Evolutionary conservation across 2,113 vertebrate species (phyloP).

Genomic region (Cololabis saira): DNA sequence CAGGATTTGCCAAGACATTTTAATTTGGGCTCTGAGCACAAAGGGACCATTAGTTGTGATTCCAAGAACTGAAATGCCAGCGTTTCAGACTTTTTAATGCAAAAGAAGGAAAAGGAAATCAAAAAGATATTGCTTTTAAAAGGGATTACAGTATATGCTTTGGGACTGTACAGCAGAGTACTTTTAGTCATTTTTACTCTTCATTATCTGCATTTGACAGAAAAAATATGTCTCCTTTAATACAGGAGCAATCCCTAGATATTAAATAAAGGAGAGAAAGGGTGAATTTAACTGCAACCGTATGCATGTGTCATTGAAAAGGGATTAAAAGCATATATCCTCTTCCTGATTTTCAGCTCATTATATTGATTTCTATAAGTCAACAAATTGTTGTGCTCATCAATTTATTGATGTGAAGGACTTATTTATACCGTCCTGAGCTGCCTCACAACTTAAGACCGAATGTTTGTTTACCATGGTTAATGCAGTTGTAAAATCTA

Average conservation of each 20-base stretch:
- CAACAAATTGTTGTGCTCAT: too few relatives aligned
- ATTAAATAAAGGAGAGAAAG: neutral
- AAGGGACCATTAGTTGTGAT: neutral
- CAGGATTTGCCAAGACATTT: neutral
- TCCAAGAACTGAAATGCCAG: neutral
- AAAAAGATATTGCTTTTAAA: neutral
- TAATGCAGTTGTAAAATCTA: too few relatives aligned
- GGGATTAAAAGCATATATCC: too few relatives aligned
- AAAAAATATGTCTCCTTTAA: neutral
- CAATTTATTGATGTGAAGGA: too few relatives aligned
- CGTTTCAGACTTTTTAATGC: slow-evolving; percentile 5
- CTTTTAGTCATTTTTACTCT: neutral
- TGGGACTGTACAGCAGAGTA: neutral
- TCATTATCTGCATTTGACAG: neutral
- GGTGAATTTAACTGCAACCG: neutral
- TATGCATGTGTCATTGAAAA: too few relatives aligned
- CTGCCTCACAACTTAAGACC: too few relatives aligned
- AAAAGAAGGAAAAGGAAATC: neutral
- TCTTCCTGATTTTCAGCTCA: too few relatives aligned
- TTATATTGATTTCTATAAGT: too few relatives aligned
- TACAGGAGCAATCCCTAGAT: neutral
- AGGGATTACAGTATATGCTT: neutral
- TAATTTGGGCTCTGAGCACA: slow-evolving; percentile 14
- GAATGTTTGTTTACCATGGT: too few relatives aligned
- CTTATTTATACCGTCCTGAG: too few relatives aligned